Evolutionary conservation across 2,888 invertebrate genomes (phyloP).

Genomic region (Caenorhabditis plicata): DNA sequence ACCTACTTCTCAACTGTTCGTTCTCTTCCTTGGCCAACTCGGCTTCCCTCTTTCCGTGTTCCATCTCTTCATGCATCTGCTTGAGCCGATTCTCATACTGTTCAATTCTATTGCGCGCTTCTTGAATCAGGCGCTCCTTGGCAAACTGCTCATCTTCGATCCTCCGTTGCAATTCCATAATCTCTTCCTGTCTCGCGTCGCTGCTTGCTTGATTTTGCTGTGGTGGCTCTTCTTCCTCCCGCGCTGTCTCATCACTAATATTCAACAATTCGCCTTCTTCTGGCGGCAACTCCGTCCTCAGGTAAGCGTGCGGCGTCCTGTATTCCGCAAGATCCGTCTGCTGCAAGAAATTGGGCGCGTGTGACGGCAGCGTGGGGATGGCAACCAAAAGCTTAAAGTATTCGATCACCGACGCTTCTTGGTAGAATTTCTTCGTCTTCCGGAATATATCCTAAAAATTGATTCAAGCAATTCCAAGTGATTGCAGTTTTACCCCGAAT

Average conservation of each 20-base stretch:
- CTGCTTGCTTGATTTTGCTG: no score
- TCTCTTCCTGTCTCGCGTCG: conserved; percentile 49
- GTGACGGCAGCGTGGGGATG: conserved; percentile 83
- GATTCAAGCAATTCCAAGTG: not conserved
- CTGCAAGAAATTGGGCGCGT: conserved; percentile 90
- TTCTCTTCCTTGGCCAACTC: conserved; percentile 55
- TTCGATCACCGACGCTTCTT: conserved; percentile 87
- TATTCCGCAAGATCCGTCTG: conserved; percentile 90
- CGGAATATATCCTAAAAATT: conserved; percentile 46
- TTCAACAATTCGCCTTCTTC: conserved; percentile 54
- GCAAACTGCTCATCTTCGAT: conserved; percentile 48
- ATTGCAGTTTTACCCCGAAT: conserved; percentile 74
- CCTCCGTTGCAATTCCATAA: conserved; percentile 33
- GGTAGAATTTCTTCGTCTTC: conserved; percentile 84
- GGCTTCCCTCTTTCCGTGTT: conserved; percentile 57
- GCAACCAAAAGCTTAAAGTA: conserved; percentile 94
- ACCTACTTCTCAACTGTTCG: conserved; percentile 38
- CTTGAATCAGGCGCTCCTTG: conserved; percentile 45
- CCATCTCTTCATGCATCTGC: conserved; percentile 63
- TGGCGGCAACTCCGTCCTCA: conserved; percentile 49
- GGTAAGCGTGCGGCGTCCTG: conserved; percentile 81
- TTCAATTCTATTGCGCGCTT: conserved; percentile 58
- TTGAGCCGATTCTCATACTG: conserved; percentile 66
- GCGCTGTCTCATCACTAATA: conserved; percentile 33
- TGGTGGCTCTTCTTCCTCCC: no score